Percentiles rank a stretch among this genome's conserved stretches.
Evolutionary conservation across 2,888 invertebrate species (phyloP).

Genomic region (Netelia melanura): DNA sequence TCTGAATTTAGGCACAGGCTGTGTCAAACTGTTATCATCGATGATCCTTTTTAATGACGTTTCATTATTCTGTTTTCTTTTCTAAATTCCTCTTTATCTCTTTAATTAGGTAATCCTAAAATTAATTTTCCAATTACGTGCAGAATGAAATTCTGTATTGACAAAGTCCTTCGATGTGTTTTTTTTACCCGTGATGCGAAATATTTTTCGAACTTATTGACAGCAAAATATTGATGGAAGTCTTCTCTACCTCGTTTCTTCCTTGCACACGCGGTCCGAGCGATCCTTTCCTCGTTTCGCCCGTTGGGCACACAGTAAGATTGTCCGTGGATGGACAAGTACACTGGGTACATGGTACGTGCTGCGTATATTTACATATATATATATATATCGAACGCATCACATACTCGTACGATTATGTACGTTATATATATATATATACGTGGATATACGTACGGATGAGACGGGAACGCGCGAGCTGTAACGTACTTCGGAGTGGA

Average conservation of each 20-base stretch:
- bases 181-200: no score
- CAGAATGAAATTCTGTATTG: background rate
- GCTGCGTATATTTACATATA: constrained; percentile 25
- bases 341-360: constrained; percentile 41
- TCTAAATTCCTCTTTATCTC: background rate
- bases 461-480: constrained; percentile 55
- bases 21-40: background rate
- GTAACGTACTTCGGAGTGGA: constrained; percentile 58
- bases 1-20: constrained; percentile 34
- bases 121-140: background rate
- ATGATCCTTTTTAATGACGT: constrained; percentile 8
- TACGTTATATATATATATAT: background rate
- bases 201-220: background rate
- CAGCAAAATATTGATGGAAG: constrained; percentile 28
- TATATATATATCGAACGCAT: constrained; percentile 9
- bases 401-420: constrained; percentile 21
- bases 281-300: constrained; percentile 52
- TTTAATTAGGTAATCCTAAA: background rate
- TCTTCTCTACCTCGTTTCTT: background rate
- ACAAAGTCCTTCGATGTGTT: no score
- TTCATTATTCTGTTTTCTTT: background rate
- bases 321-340: constrained; percentile 24
- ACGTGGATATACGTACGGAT: constrained; percentile 16
- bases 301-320: constrained; percentile 62
- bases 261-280: constrained; percentile 20